Evolutionary conservation across 1,140 invertebrate genomes (phyloP), one percentile per base, ranked within the genome.

Genomic region (Calliopsis andreniformis): DNA sequence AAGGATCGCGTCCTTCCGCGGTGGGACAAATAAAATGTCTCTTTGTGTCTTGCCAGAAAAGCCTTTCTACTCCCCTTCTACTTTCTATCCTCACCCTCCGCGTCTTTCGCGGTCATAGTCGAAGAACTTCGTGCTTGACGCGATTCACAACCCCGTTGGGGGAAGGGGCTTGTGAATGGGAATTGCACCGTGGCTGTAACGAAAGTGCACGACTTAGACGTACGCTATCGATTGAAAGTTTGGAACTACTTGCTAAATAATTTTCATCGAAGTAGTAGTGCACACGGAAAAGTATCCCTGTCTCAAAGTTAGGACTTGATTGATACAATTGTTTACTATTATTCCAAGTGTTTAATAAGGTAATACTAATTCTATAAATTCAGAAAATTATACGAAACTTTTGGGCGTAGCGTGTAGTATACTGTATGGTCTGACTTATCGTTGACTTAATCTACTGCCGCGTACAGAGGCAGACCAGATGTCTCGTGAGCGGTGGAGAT

Each of bases 1-100:
- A 68, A 53, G 55, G 55, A 76, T 76, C 47, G 53, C 66, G 30
- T 68, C 42, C 64, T 42, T 68, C 23, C 30, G 53, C 64, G 20
- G 39, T 32, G 23, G 32, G 32, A 30, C 64, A 68, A 68, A 76
- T 76, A 69, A 69, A 69, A 69, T 43, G 73, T 68, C 53, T 51
- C 64, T 59, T 76, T 76, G 64, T 69, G 61, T 69, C 73, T 69
- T 39, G 43, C 64, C 43, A 25, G 64, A 42, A 51, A 68, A 51
- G 42, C 28, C 51, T 43, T 53, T 20, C 51, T 39, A 47, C 35
- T 32, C 23, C 62, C 7, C 20, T 23, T 6, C 1, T 23, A 20
- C n/a, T 3, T 53, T 23, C 43, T 7, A 1, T 14, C 14, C 0
- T 6, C 14, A 8, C 14, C n/a, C 18, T n/a, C 55, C 30, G 8